Evolutionary conservation across 2,888 invertebrate genomes (phyloP).

Genomic region (Camptogramma bilineatum): DNA sequence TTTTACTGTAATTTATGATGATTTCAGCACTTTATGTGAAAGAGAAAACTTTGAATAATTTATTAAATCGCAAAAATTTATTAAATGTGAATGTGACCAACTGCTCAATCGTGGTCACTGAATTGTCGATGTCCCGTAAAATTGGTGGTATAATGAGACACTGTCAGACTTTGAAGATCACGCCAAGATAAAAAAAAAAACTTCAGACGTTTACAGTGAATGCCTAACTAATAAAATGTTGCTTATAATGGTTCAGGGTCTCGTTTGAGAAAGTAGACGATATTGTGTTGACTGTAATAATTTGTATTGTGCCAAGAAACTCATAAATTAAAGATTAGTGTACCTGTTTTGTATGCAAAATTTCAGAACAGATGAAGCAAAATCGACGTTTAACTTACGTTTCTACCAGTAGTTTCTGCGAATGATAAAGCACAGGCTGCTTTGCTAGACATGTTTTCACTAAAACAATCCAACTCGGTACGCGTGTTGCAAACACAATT

Average conservation of each 20-base stretch:
- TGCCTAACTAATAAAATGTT: not conserved
- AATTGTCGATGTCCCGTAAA: constrained; percentile 30
- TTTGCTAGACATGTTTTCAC: constrained; percentile 62
- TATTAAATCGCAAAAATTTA: constrained; percentile 1
- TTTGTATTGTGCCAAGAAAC: not conserved
- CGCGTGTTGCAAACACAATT: constrained; percentile 51
- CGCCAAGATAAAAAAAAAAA: constrained; percentile 13
- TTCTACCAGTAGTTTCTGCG: constrained; percentile 57
- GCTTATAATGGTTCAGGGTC: not conserved
- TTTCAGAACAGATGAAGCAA: constrained; percentile 21
- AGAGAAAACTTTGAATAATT: constrained; percentile 7
- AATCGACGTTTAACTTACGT: constrained; percentile 59
- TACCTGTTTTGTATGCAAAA: constrained; percentile 1
- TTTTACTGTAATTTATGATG: not conserved
- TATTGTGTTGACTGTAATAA: not conserved
- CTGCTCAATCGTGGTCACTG: constrained; percentile 7
- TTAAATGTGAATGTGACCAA: constrained; percentile 10
- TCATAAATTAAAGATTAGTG: not conserved
- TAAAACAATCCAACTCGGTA: constrained; percentile 57
- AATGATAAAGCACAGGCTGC: constrained; percentile 73
- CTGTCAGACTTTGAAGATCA: constrained; percentile 41
- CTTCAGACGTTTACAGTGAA: not conserved
- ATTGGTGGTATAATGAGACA: constrained; percentile 39
- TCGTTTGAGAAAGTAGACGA: not conserved
- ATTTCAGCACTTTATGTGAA: not conserved